A percentile compares a stretch with the other conserved stretches of the same genome.
These are phyloP conservation scores for Calonectris borealis DNA, from an alignment of 2,113 vertebrate species.

Conservation along the genomic window DNA sequence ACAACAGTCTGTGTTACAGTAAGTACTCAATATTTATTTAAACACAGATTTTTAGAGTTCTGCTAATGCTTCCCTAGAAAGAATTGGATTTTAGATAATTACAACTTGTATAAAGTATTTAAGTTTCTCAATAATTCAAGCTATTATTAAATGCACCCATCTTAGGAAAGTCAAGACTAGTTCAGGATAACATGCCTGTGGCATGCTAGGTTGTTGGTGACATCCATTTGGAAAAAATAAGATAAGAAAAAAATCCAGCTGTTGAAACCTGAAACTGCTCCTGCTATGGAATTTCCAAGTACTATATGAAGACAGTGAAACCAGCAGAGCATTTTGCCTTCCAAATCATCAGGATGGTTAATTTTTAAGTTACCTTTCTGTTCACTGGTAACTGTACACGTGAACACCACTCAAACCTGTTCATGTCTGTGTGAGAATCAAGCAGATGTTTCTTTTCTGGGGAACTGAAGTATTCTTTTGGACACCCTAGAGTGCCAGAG, in stretches of 20 bases:
- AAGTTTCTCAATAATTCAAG: not conserved
- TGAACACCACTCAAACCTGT: not conserved
- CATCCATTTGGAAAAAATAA: not conserved
- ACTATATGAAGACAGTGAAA: not conserved
- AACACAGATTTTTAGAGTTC: not conserved
- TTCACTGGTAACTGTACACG: not conserved
- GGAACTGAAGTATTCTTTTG: not conserved
- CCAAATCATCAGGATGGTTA: not conserved
- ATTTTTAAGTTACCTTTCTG: not conserved
- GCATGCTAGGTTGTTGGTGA: not conserved
- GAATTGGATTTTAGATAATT: not conserved
- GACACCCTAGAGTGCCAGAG: not conserved
- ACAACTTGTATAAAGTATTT: not conserved
- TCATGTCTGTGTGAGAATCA: accelerated
- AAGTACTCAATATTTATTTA: not conserved
- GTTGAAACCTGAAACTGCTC: not conserved
- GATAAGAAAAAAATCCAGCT: not conserved
- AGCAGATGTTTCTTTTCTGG: not conserved
- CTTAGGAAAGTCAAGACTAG: not conserved
- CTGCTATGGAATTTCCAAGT: not conserved
- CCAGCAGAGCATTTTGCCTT: not conserved
- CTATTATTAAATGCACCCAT: not conserved
- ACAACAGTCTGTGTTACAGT: not conserved
- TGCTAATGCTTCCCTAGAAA: not conserved
- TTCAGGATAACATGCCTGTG: not conserved